Evolutionary conservation across 2,888 invertebrate species (phyloP).

Genomic region (Lydus trimaculatus): DNA sequence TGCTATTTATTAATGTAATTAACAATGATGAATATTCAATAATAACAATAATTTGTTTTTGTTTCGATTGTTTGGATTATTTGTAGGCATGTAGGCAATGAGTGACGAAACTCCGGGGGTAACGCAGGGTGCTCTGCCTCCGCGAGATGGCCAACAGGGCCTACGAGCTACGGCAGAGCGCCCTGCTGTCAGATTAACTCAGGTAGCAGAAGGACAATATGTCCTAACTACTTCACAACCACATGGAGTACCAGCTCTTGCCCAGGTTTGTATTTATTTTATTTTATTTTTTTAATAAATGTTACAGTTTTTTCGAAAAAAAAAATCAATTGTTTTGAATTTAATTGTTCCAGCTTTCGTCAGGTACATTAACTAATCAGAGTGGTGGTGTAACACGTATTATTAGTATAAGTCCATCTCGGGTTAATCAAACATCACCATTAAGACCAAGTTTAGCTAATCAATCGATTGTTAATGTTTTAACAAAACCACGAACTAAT

Average conservation of each 20-base stretch:
- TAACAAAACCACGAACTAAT: conserved; percentile 51
- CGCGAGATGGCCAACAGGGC: conserved; percentile 55
- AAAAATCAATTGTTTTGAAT: no score
- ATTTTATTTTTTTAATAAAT: no score
- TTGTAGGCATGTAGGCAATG: conserved; percentile 56
- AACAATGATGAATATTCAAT: neutral
- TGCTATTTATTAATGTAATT: neutral
- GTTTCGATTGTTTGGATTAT: no score
- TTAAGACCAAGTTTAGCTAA: conserved; percentile 52
- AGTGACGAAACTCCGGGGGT: conserved; percentile 62
- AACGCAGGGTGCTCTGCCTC: conserved; percentile 61
- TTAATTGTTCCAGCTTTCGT: conserved; percentile 45
- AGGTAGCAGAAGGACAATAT: conserved; percentile 59
- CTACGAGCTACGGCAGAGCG: conserved; percentile 53
- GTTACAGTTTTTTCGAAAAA: no score
- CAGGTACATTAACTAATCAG: conserved; percentile 48
- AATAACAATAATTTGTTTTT: no score
- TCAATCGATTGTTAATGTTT: conserved; percentile 59
- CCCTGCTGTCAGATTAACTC: conserved; percentile 58
- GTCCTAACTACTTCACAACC: conserved; percentile 54
- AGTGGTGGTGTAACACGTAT: conserved; percentile 61
- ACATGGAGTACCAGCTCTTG: conserved; percentile 61
- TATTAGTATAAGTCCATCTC: conserved; percentile 61
- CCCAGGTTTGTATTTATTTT: conserved; percentile 62
- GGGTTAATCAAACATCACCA: conserved; percentile 47